A percentile compares a stretch with the other conserved stretches of the same genome.
Evolutionary conservation across 23 tunicate species (phyloP).

Genomic region (Styela clava): DNA sequence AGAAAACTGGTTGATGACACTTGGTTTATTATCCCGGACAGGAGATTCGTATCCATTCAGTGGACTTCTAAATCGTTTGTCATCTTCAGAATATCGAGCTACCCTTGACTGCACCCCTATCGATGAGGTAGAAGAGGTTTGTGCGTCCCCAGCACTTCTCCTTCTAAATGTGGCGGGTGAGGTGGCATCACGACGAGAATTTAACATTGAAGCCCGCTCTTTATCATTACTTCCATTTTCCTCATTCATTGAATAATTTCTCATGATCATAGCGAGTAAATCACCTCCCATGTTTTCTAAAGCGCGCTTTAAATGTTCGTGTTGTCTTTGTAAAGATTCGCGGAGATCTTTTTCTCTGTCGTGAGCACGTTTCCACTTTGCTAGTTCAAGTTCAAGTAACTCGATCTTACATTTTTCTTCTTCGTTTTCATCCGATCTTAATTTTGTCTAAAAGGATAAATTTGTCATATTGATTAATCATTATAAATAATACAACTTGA

Average conservation of each 20-base stretch:
- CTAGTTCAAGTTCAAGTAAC: constrained; percentile 54
- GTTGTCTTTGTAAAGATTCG: constrained; percentile 43
- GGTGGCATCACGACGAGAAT: too few relatives aligned
- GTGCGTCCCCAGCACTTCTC: neutral
- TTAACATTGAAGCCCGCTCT: too few relatives aligned
- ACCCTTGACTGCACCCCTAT: neutral
- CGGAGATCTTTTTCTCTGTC: constrained; percentile 58
- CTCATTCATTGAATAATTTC: neutral
- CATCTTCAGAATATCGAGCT: neutral
- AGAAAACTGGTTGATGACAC: neutral
- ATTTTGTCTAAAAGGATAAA: constrained; percentile 12
- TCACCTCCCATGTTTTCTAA: constrained; percentile 60
- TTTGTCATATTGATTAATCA: too few relatives aligned
- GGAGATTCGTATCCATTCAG: neutral
- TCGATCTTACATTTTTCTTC: constrained; percentile 38
- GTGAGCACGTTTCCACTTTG: constrained; percentile 43
- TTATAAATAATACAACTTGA: too few relatives aligned
- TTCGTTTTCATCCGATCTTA: constrained; percentile 1
- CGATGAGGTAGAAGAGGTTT: neutral
- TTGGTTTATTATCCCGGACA: neutral
- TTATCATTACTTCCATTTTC: neutral
- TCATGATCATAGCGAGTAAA: constrained; percentile 24
- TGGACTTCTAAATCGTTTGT: neutral
- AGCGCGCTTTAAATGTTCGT: constrained; percentile 41
- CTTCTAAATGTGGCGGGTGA: neutral